Base-by-base conservation (phyloP, 2,797 vertebrate genomes). In the Hylomyscus alleni region DNA sequence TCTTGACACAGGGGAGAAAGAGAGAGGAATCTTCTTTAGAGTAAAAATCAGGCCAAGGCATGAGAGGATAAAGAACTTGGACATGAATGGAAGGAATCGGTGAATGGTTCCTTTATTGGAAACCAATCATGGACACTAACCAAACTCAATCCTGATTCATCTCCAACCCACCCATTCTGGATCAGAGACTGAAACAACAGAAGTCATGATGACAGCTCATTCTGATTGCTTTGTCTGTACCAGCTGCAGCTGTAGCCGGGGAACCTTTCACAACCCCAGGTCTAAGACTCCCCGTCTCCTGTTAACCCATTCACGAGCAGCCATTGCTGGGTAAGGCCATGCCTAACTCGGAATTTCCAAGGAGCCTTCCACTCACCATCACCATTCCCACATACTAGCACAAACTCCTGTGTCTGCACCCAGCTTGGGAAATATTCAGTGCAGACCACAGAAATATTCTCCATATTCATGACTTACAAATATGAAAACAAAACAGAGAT, bases 221-320 rank as follows among this genome's bases (percentile, higher is more conserved):
- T 85, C 50, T 58, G 82, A 67, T 13, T 44, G 80, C 80, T 20
- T 86, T 56, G 75, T 78, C 0, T 0, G 62, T 62, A 58, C 81
- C 92, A 88, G 92, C 58, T 67, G 29, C 37, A 37, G 84, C 69
- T 73, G 15, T 85, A 37, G n/a, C 31, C 37, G 50, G 47, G 26
- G 80, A 60, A 19, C 24, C 44, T 78, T 58, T 29, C 20, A 72
- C 58, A 52, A 94, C 37, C 40, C 20, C 52, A 67, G 54, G 44
- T 52, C 75, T 44, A 88, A 50, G 56, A 40, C 31, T 77, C 44
- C 54, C 17, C 2, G 2, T 60, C 86, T 95, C 73, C 75, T 50
- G 72, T 80, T 34, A 56, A 75, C 6, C 10, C 24, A 73, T 73
- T 75, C 56, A 93, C 47, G 29, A 47, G 91, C 75, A 95, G 93